phyloP scores from a whole-genome alignment of 2,888 invertebrate species.

The Nemoura dubitans region DNA sequence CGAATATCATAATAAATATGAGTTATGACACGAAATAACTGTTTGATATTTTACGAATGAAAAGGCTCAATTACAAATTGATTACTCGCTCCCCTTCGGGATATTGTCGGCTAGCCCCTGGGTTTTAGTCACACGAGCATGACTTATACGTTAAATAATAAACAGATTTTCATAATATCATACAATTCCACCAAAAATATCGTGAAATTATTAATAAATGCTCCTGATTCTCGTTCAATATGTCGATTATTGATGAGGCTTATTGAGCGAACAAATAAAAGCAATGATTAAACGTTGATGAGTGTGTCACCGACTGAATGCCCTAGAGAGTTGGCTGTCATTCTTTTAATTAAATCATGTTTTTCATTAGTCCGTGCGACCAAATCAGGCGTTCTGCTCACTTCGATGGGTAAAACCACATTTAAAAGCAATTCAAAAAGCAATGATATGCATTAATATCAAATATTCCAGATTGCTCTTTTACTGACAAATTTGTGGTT shows the following conservation, averaged over 20 bases:
- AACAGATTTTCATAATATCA: neutral
- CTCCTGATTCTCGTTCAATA: neutral
- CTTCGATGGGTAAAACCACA: neutral
- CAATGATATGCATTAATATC: neutral
- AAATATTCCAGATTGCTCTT: neutral
- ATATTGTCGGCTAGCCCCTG: neutral
- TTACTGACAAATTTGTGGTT: neutral
- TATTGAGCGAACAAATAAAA: neutral
- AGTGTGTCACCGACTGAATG: neutral
- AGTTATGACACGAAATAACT: neutral
- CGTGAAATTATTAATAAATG: neutral
- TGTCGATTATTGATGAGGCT: constrained; percentile 7
- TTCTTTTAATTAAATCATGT: constrained; percentile 26
- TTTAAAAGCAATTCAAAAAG: neutral
- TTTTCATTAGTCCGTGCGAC: constrained; percentile 1
- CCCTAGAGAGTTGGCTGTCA: neutral
- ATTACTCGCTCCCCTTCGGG: neutral
- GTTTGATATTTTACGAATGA: neutral
- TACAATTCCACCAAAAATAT: neutral
- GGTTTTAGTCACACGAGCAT: neutral
- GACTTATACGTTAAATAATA: neutral
- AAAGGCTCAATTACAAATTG: neutral
- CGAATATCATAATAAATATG: neutral
- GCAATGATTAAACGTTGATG: neutral
- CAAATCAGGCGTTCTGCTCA: neutral